Evolutionary conservation across 2,113 vertebrate genomes (phyloP).

Genomic region (Cavia porcellus): DNA sequence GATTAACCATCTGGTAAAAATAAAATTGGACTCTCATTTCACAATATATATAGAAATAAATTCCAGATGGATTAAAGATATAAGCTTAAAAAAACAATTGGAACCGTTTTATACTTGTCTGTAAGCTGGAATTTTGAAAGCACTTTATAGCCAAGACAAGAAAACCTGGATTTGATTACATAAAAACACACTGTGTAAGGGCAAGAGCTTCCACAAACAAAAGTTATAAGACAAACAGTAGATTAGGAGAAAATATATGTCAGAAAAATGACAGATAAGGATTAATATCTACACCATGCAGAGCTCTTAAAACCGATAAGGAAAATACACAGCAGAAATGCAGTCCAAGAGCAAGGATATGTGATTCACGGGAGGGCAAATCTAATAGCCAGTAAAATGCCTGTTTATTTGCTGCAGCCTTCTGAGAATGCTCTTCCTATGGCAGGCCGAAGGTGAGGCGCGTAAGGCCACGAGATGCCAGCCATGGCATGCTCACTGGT

Average conservation of each 20-base stretch:
- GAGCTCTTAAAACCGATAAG: constrained; percentile 73
- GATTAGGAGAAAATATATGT: constrained; percentile 61
- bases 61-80: constrained; percentile 60
- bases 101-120: constrained; percentile 52
- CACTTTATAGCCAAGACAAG: constrained; percentile 34
- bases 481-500: neutral
- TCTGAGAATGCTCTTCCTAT: neutral
- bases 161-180: constrained; percentile 57
- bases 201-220: constrained; percentile 8
- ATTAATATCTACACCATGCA: constrained; percentile 54
- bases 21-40: constrained; percentile 62
- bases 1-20: constrained; percentile 72
- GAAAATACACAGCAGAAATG: constrained; percentile 56
- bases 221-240: constrained; percentile 58
- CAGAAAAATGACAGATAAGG: constrained; percentile 64
- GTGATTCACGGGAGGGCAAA: constrained; percentile 13
- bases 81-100: constrained; percentile 55
- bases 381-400: neutral
- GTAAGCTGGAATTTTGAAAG: neutral
- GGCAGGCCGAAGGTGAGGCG: neutral
- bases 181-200: neutral
- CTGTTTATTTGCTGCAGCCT: neutral
- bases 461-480: neutral
- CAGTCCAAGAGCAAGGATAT: constrained; percentile 16
- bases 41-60: constrained; percentile 62